Percentiles rank a stretch among this genome's conserved stretches.
These are phyloP conservation scores for Mungos mungo DNA, from an alignment of 2,113 vertebrate genomes.

Conservation along the genomic window DNA sequence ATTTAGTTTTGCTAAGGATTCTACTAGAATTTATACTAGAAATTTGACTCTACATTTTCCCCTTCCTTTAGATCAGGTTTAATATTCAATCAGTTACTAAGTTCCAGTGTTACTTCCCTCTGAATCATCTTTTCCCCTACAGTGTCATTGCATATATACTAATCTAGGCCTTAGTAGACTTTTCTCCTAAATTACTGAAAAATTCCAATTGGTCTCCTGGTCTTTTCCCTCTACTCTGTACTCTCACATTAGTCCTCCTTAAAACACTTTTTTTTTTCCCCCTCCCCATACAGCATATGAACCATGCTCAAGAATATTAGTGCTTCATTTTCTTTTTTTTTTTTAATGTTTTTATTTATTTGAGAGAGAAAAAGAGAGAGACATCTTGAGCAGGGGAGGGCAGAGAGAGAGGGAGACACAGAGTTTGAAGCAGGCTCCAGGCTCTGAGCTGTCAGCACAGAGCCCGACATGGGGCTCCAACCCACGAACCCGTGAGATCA, in stretches of 20 bases:
- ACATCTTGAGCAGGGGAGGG: too few relatives aligned
- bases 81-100: neutral
- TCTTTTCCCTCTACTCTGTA: neutral
- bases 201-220: neutral
- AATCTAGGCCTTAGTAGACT: neutral
- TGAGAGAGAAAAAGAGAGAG: too few relatives aligned
- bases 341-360: too few relatives aligned
- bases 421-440: too few relatives aligned
- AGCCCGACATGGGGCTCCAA: too few relatives aligned
- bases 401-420: too few relatives aligned
- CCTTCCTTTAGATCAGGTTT: slow-evolving; percentile 34
- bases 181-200: slow-evolving; percentile 26
- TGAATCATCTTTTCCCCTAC: slow-evolving; percentile 17
- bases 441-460: too few relatives aligned
- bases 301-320: slow-evolving; percentile 13
- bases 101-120: neutral
- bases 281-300: neutral
- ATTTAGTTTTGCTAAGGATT: slow-evolving; percentile 32
- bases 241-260: slow-evolving; percentile 20
- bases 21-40: slow-evolving; percentile 28
- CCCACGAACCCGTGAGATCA: too few relatives aligned
- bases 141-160: neutral
- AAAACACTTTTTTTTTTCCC: neutral
- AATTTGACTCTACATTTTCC: slow-evolving; percentile 22
- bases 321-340: slow-evolving; percentile 1